Evolutionary conservation across 2,888 invertebrate species (phyloP).

Genomic region (Pyrochroa serraticornis): DNA sequence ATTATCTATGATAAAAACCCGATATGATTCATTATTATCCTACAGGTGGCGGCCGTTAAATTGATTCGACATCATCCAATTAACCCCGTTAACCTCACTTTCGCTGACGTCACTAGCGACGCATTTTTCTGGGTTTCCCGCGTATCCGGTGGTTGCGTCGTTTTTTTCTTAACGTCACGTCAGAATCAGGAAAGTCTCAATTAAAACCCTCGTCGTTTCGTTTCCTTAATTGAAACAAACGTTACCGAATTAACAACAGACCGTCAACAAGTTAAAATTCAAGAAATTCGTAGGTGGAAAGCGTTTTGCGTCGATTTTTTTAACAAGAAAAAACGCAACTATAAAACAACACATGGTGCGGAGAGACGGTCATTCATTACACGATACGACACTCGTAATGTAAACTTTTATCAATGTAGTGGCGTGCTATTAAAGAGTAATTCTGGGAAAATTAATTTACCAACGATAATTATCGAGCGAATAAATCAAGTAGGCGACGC

Average conservation of each 20-base stretch:
- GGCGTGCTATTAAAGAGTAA: constrained; percentile 1
- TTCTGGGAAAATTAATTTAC: constrained; percentile 24
- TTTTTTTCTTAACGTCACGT: too few species aligned
- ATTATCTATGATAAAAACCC: too few species aligned
- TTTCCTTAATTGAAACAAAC: too few species aligned
- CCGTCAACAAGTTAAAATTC: too few species aligned
- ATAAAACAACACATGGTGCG: not conserved
- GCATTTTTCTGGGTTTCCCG: too few species aligned
- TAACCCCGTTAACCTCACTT: constrained; percentile 28
- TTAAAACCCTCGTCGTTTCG: too few species aligned
- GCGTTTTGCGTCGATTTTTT: too few species aligned
- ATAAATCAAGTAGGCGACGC: constrained; percentile 36
- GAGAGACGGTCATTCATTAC: constrained; percentile 2
- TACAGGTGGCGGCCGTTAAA: constrained; percentile 25
- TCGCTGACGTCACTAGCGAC: not conserved
- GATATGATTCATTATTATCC: not conserved
- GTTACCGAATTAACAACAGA: too few species aligned
- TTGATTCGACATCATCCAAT: constrained; percentile 28
- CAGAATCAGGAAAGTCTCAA: too few species aligned
- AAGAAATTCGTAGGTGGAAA: too few species aligned
- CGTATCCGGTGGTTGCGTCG: too few species aligned
- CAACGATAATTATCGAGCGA: constrained; percentile 30
- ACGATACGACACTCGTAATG: constrained; percentile 2
- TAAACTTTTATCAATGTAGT: not conserved
- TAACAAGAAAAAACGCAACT: too few species aligned